A percentile compares a stretch with the other conserved stretches of the same genome.
Evolutionary conservation across 2,113 vertebrate species (phyloP).

Genomic region (Agapornis roseicollis): DNA sequence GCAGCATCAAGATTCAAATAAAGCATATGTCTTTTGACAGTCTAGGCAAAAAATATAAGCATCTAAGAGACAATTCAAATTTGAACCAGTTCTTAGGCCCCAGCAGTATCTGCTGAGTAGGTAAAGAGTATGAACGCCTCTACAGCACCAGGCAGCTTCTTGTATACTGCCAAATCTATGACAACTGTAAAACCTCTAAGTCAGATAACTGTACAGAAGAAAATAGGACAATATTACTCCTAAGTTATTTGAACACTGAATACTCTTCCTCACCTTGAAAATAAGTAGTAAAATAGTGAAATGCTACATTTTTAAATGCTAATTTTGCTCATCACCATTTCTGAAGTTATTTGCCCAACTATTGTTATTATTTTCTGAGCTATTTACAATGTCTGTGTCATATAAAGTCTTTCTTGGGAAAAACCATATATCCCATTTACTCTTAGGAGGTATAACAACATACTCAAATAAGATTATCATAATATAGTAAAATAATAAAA

Average conservation of each 20-base stretch:
- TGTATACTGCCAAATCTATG: neutral
- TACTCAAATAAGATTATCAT: neutral
- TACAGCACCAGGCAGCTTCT: neutral
- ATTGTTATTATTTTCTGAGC: neutral
- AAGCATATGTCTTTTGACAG: neutral
- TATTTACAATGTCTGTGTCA: neutral
- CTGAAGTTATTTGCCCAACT: neutral
- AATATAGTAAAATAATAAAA: neutral
- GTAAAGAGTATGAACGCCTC: neutral
- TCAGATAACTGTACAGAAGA: neutral
- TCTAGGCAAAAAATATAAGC: neutral
- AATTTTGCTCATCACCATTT: neutral
- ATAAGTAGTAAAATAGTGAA: neutral
- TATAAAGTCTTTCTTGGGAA: neutral
- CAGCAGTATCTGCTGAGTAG: neutral
- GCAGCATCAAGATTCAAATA: neutral
- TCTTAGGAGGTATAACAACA: neutral
- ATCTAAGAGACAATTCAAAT: slow-evolving; percentile 40
- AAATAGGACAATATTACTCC: neutral
- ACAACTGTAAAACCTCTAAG: slow-evolving; percentile 5
- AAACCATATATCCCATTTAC: neutral
- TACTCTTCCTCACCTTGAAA: neutral
- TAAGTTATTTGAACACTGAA: neutral
- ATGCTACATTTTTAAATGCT: neutral
- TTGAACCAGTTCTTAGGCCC: slow-evolving; percentile 12